Conservation (phyloP, 2,113 vertebrate genomes). For the Aspidoscelis tigris region DNA sequence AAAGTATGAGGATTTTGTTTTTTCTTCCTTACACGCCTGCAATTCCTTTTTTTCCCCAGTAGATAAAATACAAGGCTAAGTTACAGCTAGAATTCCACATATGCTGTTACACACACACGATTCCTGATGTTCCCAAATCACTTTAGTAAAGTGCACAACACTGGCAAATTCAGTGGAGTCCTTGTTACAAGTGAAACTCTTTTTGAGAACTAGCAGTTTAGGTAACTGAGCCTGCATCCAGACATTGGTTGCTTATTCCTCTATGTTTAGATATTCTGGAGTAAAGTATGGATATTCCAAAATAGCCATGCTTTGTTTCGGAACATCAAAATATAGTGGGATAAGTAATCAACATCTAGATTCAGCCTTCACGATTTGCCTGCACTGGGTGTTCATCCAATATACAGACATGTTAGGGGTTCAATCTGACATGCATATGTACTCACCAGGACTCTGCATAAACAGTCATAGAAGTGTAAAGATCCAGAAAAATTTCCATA, state of each 20-base stretch:
- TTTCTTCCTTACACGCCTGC: neutral
- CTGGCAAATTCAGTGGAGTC: neutral
- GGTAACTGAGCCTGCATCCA: neutral
- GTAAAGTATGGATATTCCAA: too few species aligned
- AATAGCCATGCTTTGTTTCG: too few species aligned
- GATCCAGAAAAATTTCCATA: neutral
- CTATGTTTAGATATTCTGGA: too few species aligned
- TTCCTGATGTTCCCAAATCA: neutral
- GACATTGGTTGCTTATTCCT: too few species aligned
- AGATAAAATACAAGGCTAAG: neutral
- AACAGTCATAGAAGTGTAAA: neutral
- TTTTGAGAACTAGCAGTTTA: conserved; percentile 14
- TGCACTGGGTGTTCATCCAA: neutral
- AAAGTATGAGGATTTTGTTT: neutral
- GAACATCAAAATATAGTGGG: too few species aligned
- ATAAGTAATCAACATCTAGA: too few species aligned
- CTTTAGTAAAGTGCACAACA: neutral
- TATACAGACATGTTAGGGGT: neutral
- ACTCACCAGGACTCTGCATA: neutral
- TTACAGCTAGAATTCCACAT: neutral
- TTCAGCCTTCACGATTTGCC: neutral
- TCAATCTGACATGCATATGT: neutral
- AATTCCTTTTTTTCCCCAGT: neutral
- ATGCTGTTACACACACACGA: too few species aligned
- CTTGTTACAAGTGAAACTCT: neutral